Evolutionary conservation across 2,113 vertebrate species (phyloP), one percentile per base, ranked within the genome.

Genomic region (Sitta europaea): DNA sequence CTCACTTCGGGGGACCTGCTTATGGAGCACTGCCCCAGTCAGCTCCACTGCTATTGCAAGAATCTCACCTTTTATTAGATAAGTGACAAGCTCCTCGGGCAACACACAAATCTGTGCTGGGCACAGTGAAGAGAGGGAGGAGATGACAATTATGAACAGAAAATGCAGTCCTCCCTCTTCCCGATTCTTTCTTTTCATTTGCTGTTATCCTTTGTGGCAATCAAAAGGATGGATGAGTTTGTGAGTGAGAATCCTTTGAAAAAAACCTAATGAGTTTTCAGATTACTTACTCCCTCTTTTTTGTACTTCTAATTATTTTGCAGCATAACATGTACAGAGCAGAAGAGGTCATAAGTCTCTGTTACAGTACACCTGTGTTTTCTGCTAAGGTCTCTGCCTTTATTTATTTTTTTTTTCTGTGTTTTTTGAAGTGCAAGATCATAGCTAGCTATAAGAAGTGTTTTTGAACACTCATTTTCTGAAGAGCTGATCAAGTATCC

Each of bases 311-410:
- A 70, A 36, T 4, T 10, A 58, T 77, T 88, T 88, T 72, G 25
- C 10, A 61, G 2, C 36, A n/a, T n/a, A 38, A 35, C 8, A 5
- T 0, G 0, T 15, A 27, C 12, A 51, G n/a, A 85, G 16, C 6
- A 53, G 81, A 53, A 45, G n/a, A 85, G 28, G 14, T 78, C 14
- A 42, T 31, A 51, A 67, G 24, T 43, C 18, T 84, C 50, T 87
- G 11, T 65, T 71, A 40, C 8, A 77, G 11, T 12, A 40, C 42
- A 48, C 22, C 31, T 33, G 22, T 63, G 16, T 58, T 94, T 90
- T 95, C 77, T 79, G 42, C 23, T 38, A 27, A 85, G 25, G 4
- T 6, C 11, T 78, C 53, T 53, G 53, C 10, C 6, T 72, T 54
- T 31, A 57, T 40, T 36, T 53, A 21, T 23, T 38, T 31, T 27